Base-by-base conservation (phyloP, 2,113 vertebrate genomes). In the Paracyprichromis sp. region DNA sequence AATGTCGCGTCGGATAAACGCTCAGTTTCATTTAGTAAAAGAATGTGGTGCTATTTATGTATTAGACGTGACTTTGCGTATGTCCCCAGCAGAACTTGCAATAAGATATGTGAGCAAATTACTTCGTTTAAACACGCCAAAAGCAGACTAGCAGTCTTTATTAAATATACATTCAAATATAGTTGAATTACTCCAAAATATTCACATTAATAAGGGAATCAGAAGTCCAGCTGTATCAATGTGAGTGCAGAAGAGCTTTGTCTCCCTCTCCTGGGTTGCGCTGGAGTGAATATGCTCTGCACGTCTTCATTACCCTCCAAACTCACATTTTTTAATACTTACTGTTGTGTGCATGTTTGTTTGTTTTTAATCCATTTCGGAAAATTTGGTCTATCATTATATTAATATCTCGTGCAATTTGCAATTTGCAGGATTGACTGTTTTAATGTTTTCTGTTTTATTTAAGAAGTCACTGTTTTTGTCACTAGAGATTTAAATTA, bases 201-300 rank as follows among this genome's bases (percentile, higher is more conserved):
- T 4, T 40, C 2, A 2, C 14, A 8, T 81, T 4, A 53, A 56
- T 10, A 16, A 82, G 21, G 6, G 2, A 29, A 36, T 5, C 3
- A 52, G 3, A 86, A 50, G 47, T 80, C 21, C 17, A 85, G 16
- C 8, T 71, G 47, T 10, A 24, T 13, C 12, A 43, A 4, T 5
- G 3, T 26, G 57, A 34, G 7, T 63, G 29, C 17, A n/a, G 81
- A 91, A 90, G 89, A 54, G 56, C 91, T 94, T 80, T 92, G 92
- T 96, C 95, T 93, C 96, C 95, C 95, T 93, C 96, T 96, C 14
- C 89, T 95, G 96, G 93, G 84, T 71, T 21, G 10, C 8, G 9
- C 36, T 6, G 21, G 9, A 11, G 52, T 24, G 9, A 43, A 56
- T 34, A 54, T 66, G 21, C 24, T 9, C 26, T 5, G 9, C 53